Conservation (phyloP, 1,140 invertebrate species). For the Leptestheria dahalacensis region DNA sequence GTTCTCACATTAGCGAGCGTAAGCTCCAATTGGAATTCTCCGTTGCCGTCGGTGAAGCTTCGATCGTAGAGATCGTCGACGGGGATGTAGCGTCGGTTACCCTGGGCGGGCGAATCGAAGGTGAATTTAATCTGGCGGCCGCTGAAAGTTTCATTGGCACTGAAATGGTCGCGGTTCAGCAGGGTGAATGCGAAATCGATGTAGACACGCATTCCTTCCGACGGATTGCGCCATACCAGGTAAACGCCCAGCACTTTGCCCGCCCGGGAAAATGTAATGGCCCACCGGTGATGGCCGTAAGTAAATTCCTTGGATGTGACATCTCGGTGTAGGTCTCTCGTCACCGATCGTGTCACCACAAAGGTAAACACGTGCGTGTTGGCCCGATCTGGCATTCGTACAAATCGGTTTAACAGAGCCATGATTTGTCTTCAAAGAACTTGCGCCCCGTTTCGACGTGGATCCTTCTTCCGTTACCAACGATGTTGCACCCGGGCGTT, state of each 20-base stretch:
- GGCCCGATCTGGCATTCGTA: constrained; percentile 63
- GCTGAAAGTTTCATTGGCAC: constrained; percentile 63
- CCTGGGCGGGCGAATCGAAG: constrained; percentile 54
- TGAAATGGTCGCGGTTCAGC: constrained; percentile 71
- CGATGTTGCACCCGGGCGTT: too few relatives aligned
- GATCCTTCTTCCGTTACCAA: too few relatives aligned
- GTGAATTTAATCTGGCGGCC: constrained; percentile 65
- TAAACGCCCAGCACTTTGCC: constrained; percentile 68
- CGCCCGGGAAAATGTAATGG: constrained; percentile 62
- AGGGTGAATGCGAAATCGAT: constrained; percentile 73
- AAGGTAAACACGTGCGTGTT: constrained; percentile 74
- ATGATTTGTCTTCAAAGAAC: constrained; percentile 30
- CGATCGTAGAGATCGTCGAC: constrained; percentile 56
- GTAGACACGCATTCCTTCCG: constrained; percentile 47
- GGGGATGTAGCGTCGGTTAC: constrained; percentile 61
- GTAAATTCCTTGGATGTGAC: constrained; percentile 70
- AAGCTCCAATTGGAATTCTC: constrained; percentile 67
- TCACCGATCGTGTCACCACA: constrained; percentile 61
- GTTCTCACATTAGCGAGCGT: constrained; percentile 60
- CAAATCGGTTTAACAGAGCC: constrained; percentile 70
- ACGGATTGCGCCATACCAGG: constrained; percentile 29
- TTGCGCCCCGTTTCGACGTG: too few relatives aligned
- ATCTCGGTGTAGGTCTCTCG: constrained; percentile 59
- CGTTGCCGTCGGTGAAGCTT: constrained; percentile 65
- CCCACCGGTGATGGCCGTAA: constrained; percentile 73